Conservation (phyloP, 2,113 vertebrate genomes). For the Puntigrus tetrazona region DNA sequence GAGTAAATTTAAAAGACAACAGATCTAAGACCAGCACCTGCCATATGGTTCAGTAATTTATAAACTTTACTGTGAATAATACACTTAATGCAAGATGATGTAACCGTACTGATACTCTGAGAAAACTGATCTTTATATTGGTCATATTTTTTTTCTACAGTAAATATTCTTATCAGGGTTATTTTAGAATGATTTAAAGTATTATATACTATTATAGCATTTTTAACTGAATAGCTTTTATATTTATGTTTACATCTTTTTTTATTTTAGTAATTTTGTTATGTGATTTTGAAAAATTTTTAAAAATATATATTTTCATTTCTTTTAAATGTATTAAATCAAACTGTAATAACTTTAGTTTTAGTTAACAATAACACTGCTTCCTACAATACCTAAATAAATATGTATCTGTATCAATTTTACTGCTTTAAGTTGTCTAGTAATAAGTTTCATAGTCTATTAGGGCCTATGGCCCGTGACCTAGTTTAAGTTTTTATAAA, state of each 20-base stretch:
- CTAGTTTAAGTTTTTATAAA: not conserved
- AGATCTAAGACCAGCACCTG: not conserved
- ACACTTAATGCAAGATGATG: not conserved
- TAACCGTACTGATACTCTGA: not conserved
- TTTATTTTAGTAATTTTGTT: not conserved
- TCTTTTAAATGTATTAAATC: not conserved
- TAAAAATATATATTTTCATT: too few relatives aligned
- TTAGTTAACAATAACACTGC: too few relatives aligned
- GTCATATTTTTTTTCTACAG: not conserved
- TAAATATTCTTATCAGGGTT: not conserved
- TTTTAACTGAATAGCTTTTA: not conserved
- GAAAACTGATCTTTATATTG: not conserved
- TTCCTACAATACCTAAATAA: not conserved
- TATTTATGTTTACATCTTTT: not conserved
- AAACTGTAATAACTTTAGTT: too few relatives aligned
- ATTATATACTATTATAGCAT: not conserved
- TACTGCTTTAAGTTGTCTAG: not conserved
- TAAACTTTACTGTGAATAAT: not conserved
- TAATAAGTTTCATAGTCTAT: not conserved
- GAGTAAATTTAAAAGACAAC: not conserved
- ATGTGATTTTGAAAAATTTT: too few relatives aligned
- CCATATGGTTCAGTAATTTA: not conserved
- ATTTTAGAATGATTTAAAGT: not conserved
- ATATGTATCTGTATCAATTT: not conserved
- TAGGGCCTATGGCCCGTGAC: too few relatives aligned